Conservation (phyloP, 1,140 invertebrate genomes). For the Drosophila rhopaloa region DNA sequence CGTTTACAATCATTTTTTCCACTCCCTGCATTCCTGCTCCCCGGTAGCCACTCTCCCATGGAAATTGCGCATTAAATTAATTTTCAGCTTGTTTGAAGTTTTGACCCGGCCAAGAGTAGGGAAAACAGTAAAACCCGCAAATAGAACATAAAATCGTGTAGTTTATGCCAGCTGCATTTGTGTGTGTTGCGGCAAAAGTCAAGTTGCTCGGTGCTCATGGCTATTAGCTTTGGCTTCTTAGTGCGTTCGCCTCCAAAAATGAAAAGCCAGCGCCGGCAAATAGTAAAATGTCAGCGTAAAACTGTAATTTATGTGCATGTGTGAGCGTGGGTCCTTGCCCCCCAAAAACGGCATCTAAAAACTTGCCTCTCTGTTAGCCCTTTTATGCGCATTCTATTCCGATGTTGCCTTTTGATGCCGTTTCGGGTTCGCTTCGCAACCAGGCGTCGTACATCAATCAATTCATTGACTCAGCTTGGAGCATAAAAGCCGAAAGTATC, state of each 20-base stretch:
- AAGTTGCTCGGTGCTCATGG: slow-evolving; percentile 59
- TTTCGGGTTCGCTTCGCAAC: slow-evolving; percentile 14
- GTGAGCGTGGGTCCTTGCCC: slow-evolving; percentile 32
- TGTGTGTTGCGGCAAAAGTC: slow-evolving; percentile 56
- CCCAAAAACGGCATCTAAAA: slow-evolving; percentile 9
- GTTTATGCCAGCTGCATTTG: slow-evolving; percentile 68
- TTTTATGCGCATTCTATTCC: slow-evolving; percentile 76
- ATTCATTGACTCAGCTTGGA: slow-evolving; percentile 70
- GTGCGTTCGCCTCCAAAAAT: slow-evolving; percentile 66
- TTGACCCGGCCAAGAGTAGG: slow-evolving; percentile 52
- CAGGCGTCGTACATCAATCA: slow-evolving; percentile 65
- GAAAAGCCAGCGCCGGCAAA: slow-evolving; percentile 72
- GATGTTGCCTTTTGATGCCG: slow-evolving; percentile 61
- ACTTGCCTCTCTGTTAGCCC: slow-evolving; percentile 9
- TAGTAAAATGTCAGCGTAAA: slow-evolving; percentile 83
- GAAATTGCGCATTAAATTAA: slow-evolving; percentile 80
- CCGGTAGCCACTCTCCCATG: slow-evolving; percentile 31
- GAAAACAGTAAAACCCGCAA: slow-evolving; percentile 43
- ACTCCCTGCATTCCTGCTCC: not conserved
- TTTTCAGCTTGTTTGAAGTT: slow-evolving; percentile 80
- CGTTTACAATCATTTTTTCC: slow-evolving; percentile 77
- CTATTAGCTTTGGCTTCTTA: slow-evolving; percentile 80
- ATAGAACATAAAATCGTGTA: slow-evolving; percentile 71
- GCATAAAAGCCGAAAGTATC: slow-evolving; percentile 49
- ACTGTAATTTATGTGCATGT: slow-evolving; percentile 81